Base-by-base conservation (phyloP, 2,113 vertebrate genomes). In the Istiophorus platypterus region DNA sequence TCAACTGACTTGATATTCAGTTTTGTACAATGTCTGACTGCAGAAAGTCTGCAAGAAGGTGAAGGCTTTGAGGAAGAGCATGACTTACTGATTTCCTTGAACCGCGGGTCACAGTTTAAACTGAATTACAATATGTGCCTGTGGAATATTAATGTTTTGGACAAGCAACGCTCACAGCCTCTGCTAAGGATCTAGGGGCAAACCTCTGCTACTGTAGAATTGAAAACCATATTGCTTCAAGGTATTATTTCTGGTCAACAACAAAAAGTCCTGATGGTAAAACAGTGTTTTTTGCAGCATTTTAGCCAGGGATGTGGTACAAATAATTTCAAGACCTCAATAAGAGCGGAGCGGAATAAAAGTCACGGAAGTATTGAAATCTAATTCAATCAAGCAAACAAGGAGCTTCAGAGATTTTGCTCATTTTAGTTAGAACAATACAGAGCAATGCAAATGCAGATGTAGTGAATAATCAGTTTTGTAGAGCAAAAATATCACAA, bases 61-160 rank as follows among this genome's bases (percentile, higher is more conserved):
- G 59, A 67, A 81, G 24, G 45, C 74, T 62, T 56, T 15, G 4
- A 72, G 77, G 29, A 57, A 66, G 64, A 72, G 56, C 61, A 59
- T 42, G 65, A 81, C 84, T 81, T 78, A 61, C 66, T 82, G 77
- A 80, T 85, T 87, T 79, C 63, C 59, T 62, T 91, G 84, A 88
- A 91, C 82, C 42, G 3, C 18, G 72, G 82, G 88, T 90, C 72
- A 86, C 78, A 83, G 49, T 82, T 89, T 81, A 76, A 85, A 81
- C 37, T 57, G 63, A 80, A 69, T 76, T 18, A 34, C 31, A 34
- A 34, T 34, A 68, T 68, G 29, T 74, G 85, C 68, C 34, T 41
- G 47, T 45, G 49, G 76, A 92, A 84, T 90, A 70, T 84, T 78
- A 90, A 89, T 85, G 65, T 24, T 76, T 67, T 26, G 62, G 63